Evolutionary conservation across 2,113 vertebrate species (phyloP).

Genomic region (Thamnophis sirtalis): DNA sequence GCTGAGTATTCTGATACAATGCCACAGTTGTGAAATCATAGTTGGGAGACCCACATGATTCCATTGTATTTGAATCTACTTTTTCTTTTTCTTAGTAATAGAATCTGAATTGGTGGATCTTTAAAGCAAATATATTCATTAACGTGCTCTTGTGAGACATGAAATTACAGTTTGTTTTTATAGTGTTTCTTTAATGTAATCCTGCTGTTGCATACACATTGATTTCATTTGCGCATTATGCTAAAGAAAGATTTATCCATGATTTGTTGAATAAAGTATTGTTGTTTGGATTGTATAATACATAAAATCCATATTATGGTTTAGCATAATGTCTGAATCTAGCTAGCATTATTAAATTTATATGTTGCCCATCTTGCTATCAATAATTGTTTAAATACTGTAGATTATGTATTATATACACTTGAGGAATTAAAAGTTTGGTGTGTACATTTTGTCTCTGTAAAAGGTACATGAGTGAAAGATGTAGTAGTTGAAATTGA

Average conservation of each 20-base stretch:
- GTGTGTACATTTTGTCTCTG: neutral
- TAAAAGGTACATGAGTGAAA: neutral
- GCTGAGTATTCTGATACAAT: neutral
- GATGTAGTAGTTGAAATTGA: neutral
- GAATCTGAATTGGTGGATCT: neutral
- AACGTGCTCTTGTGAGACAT: neutral
- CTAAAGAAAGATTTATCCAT: neutral
- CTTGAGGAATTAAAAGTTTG: neutral
- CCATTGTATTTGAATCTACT: neutral
- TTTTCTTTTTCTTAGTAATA: neutral
- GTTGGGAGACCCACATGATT: neutral
- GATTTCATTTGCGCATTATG: neutral
- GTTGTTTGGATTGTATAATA: neutral
- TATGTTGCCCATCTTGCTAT: neutral
- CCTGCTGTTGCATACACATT: neutral
- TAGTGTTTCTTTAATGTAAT: neutral
- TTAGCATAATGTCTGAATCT: neutral
- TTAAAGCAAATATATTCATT: neutral
- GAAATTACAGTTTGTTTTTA: neutral
- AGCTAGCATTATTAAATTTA: neutral
- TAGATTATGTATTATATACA: neutral
- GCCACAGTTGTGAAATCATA: neutral
- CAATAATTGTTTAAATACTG: neutral
- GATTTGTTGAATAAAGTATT: neutral
- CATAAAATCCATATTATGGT: neutral